Base-by-base conservation (phyloP, 2,797 vertebrate species). In the Eulemur albifrons region DNA sequence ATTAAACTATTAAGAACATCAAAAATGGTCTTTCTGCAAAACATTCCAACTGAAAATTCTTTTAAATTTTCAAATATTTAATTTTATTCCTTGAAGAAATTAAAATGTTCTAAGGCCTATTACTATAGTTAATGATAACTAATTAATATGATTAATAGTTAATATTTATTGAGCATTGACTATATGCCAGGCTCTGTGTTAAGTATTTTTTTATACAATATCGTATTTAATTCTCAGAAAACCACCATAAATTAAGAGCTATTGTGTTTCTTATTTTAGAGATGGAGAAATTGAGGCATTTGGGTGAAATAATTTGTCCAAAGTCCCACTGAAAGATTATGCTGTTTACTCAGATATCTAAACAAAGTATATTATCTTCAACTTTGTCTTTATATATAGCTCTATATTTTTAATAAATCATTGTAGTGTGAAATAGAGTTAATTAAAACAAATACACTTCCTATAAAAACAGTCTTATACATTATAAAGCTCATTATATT, bases 131-230 rank as follows among this genome's bases (percentile, higher is more conserved):
- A 86, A 80, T 54, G 88, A 73, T 18, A 67, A 45, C 27, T 79
- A 57, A 72, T 89, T 89, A 40, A 57, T 92, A 81, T 72, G 13
- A 61, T 65, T 79, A 83, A 18, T 4, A 81, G 14, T 87, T 93
- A 93, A 50, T 54, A 94, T 88, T 87, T 79, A 76, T 70, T 83
- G 18, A 94, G 12, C 67, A 77, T 5, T 94, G 32, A n/a, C 35
- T 94, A 59, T 40, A 65, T 21, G 54, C 8, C 7, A 75, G 10
- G 40, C 2, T 94, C 38, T 50, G 10, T 81, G 45, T 43, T 95
- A 94, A 94, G 38, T 38, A 93, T 40, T 72, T 88, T 96, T 80
- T 81, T 45, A 72, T 23, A 40, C 2, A 76, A 52, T 80, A 76
- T 45, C 30, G 88, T 61, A 93, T 52, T 82, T 76, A 67, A 75